Conservation (phyloP, 2,797 vertebrate genomes). For the Lepus townsendii region DNA sequence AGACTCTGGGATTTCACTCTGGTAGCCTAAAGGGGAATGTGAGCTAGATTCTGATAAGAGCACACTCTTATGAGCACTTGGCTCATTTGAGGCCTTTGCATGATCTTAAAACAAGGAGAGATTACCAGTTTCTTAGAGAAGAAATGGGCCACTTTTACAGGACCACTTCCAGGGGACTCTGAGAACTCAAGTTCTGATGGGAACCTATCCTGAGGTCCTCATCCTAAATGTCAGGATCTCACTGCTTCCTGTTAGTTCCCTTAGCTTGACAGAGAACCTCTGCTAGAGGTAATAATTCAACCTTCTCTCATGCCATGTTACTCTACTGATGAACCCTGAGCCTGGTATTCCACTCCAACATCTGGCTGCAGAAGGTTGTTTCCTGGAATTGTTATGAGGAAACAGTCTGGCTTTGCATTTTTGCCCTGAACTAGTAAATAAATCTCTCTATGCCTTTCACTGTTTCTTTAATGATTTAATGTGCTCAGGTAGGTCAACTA, state of each 20-base stretch:
- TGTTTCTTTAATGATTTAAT: neutral
- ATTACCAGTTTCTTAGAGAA: neutral
- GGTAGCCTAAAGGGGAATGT: neutral
- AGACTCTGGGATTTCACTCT: neutral
- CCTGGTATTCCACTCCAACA: neutral
- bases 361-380: neutral
- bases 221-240: neutral
- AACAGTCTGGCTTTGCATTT: neutral
- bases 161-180: neutral
- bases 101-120: constrained; percentile 9
- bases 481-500: neutral
- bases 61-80: neutral
- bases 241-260: neutral
- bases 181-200: neutral
- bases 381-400: neutral
- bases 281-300: constrained; percentile 1
- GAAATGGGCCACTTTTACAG: neutral
- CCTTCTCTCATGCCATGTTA: neutral
- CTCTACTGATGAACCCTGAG: neutral
- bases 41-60: neutral
- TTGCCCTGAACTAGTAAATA: constrained; percentile 16
- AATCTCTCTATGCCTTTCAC: neutral
- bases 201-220: neutral
- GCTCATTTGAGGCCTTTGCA: neutral
- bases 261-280: neutral